Base-by-base conservation (phyloP, 1,140 invertebrate species). In the Drosophila teissieri region DNA sequence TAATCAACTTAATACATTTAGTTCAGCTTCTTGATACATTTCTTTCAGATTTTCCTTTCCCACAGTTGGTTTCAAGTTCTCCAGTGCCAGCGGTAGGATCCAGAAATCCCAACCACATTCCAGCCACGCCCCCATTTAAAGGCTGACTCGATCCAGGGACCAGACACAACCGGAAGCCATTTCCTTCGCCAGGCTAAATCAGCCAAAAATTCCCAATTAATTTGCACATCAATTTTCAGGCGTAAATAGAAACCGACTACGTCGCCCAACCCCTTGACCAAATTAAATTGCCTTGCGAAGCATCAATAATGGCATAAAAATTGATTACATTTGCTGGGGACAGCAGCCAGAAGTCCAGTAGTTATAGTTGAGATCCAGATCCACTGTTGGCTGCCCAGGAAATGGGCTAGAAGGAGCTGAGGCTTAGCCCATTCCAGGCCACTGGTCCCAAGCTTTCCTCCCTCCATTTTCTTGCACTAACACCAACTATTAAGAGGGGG, bases 281-380 rank as follows among this genome's bases (percentile, higher is more conserved):
- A 0, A 56, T 60, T 1, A 79, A 77, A 83, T 88, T 83, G 84
- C 72, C 68, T 58, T 80, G 60, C 76, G 68, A 88, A 80, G 84
- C 84, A 89, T 88, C 84, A 88, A 88, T 88, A 88, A 88, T 88
- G 73, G 84, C 76, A 83, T 83, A 88, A 88, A 88, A 88, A 83
- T 83, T 89, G 84, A 88, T 88, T 89, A 89, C 84, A 88, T 86
- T 86, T 84, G 46, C 74, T 61, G 55, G 37, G 36, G 27, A 24
- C 58, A 60, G 15, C 24, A 51, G 36, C 60, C 60, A 42, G 42
- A 68, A 69, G 57, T 36, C 57, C 68, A 58, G 56, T 73, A 79
- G 76, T 65, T 73, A 63, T 83, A 84, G 80, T 80, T 83, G 55
- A 76, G 49, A 69, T 62, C 55, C 49, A 78, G 54, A 56, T n/a